Base-by-base conservation (phyloP, 1,140 invertebrate species). In the Eciton burchellii region DNA sequence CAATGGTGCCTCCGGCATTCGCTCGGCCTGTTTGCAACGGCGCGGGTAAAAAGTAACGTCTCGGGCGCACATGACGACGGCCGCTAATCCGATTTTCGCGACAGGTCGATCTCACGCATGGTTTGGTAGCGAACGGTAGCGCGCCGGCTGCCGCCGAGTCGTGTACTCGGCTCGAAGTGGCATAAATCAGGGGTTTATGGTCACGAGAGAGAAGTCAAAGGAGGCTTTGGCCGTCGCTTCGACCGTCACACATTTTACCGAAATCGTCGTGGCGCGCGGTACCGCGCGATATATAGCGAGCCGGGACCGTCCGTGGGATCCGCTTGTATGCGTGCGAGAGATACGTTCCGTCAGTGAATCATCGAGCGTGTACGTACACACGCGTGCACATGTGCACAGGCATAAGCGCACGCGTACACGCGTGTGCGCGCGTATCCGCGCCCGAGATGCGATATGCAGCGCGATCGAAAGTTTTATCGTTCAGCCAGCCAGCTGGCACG, bases 121-220 rank as follows among this genome's bases (percentile, higher is more conserved):
- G 84, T 86, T 88, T 88, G 86, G 35, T 77, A 52, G 84, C 76
- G 76, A 88, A 88, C 79, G 71, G 84, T 85, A 83, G 43, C 65
- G 56, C 43, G 52, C 65, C 81, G 45, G 70, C 63, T 76, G 84
- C 52, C n/a, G n/a, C n/a, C n/a, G n/a, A n/a, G 72, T 6, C 43
- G 60, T 56, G 63, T 74, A 68, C 54, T 72, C 77, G 85, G 77
- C 82, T 85, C 87, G 86, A 88, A 88, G 68, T 81, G 52, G 77
- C 86, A 84, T 92, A 92, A 92, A 92, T 92, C 92, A 92, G 86
- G 62, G 86, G 90, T 92, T 92, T 92, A 92, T 92, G 91, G 91
- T 91, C 90, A 91, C 88, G 68, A 88, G 77, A 88, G 74, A 84
- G 88, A 92, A 92, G 88, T 92, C 90, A 92, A 92, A 91, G 87